Base-by-base conservation (phyloP, 2,113 vertebrate genomes). In the Xyrauchen texanus region DNA sequence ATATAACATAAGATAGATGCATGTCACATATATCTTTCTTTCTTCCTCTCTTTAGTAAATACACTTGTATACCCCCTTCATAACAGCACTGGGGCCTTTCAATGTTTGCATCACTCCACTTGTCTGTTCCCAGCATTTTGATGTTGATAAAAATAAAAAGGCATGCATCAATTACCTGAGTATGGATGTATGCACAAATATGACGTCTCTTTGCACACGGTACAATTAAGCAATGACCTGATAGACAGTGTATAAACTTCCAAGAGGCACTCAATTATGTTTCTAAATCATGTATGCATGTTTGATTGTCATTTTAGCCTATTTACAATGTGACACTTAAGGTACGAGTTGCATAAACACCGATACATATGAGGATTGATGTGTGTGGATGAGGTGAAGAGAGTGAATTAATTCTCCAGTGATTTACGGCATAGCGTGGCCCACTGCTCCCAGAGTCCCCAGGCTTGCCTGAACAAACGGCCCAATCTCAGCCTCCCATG, bases 401-500 rank as follows among this genome's bases (percentile, higher is more conserved):
- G 34, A 57, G 7, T 5, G 2, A 34, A 12, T 15, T 57, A 0
- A 10, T 58, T 45, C 69, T 60, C 69, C 55, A 7, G n/a, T 60
- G 55, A 60, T 58, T 15, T 58, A 12, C 12, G 3, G 57, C 44
- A 46, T 13, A 52, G 44, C 6, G 1, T n/a, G 47, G 63, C 67
- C 53, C 8, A 9, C 12, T 58, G 49, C 42, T 70, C 49, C 68
- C 42, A 21, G 34, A 15, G 55, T 71, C 72, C 61, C 75, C 71
- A 79, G 71, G 73, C 67, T 77, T 77, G 70, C 73, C 82, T 83
- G 34, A 52, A 52, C 47, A 16, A n/a, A 8, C 70, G 10, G 67
- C 72, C 72, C 64, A 73, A 51, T 62, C 61, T 67, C n/a, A 49
- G 52, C 42, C 51, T 76, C 21, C 57, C 53, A 4, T 49, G 67